Percentiles rank a stretch among this genome's conserved stretches.
Conservation (phyloP, 2,888 invertebrate species). For the Molanna angustata region DNA sequence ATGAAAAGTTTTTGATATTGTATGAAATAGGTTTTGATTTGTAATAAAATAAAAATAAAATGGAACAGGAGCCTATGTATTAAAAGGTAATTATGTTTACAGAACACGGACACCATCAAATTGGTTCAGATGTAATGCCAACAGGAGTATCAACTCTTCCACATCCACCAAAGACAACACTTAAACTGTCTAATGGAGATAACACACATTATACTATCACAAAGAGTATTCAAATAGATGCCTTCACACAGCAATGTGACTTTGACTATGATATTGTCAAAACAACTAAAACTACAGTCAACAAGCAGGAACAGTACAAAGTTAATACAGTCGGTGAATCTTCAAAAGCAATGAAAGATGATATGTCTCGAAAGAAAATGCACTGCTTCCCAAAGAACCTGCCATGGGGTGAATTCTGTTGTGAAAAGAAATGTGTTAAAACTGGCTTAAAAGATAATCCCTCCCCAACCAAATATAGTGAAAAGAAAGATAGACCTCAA, state of each 20-base stretch:
- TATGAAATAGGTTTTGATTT: too few species aligned
- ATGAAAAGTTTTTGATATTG: too few species aligned
- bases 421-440: slow-evolving; percentile 30
- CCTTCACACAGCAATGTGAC: slow-evolving; percentile 24
- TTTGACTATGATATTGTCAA: slow-evolving; percentile 25
- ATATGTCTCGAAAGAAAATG: slow-evolving; percentile 24
- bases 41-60: too few species aligned
- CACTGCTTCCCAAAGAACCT: slow-evolving; percentile 31
- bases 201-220: slow-evolving; percentile 23
- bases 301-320: slow-evolving; percentile 15
- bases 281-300: slow-evolving; percentile 10
- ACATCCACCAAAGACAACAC: slow-evolving; percentile 20
- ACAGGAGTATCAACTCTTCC: slow-evolving; percentile 23
- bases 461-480: slow-evolving; percentile 22
- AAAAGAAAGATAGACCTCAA: slow-evolving; percentile 18
- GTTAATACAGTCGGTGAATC: background rate
- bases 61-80: too few species aligned
- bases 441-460: slow-evolving; percentile 13
- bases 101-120: slow-evolving; percentile 18
- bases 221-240: slow-evolving; percentile 27
- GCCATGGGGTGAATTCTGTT: slow-evolving; percentile 34
- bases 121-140: slow-evolving; percentile 10
- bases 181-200: slow-evolving; percentile 13
- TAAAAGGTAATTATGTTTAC: slow-evolving; percentile 8
- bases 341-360: slow-evolving; percentile 30